Conservation (phyloP, 2,888 invertebrate genomes). For the Neria commutata region DNA sequence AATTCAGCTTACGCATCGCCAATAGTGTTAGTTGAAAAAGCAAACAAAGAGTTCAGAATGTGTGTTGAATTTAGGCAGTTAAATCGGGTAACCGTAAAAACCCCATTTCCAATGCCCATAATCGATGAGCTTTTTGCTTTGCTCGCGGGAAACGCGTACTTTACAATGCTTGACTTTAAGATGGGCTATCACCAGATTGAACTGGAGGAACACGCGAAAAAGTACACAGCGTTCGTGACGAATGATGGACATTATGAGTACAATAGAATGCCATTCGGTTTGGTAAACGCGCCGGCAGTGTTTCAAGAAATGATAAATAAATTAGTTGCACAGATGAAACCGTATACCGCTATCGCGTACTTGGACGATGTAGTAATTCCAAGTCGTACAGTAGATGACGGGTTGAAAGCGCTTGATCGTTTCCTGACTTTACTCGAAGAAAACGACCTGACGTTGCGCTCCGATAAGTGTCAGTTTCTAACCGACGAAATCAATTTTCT, state of each 20-base stretch:
- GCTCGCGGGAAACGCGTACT: background rate
- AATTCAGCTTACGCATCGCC: constrained; percentile 16
- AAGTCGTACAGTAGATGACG: background rate
- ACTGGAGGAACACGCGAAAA: too few species aligned
- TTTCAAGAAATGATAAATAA: background rate
- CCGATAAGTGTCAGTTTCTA: background rate
- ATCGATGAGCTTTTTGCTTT: too few species aligned
- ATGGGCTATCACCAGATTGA: too few species aligned
- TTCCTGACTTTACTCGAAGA: background rate
- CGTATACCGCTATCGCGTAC: background rate
- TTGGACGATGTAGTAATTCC: background rate
- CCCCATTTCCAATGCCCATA: constrained; percentile 26
- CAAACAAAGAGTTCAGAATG: too few species aligned
- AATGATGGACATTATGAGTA: too few species aligned
- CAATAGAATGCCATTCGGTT: too few species aligned
- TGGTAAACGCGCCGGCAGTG: too few species aligned
- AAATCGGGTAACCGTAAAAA: constrained; percentile 16
- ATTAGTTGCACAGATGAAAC: background rate
- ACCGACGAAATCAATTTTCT: background rate
- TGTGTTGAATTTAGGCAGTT: constrained; percentile 16
- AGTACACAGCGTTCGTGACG: too few species aligned
- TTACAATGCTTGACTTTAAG: too few species aligned
- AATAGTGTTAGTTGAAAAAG: constrained; percentile 12
- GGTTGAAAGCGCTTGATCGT: background rate
- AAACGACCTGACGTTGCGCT: background rate